phyloP scores from a whole-genome alignment of 2,797 vertebrate species.

The Xiphorhynchus erythropygius region DNA sequence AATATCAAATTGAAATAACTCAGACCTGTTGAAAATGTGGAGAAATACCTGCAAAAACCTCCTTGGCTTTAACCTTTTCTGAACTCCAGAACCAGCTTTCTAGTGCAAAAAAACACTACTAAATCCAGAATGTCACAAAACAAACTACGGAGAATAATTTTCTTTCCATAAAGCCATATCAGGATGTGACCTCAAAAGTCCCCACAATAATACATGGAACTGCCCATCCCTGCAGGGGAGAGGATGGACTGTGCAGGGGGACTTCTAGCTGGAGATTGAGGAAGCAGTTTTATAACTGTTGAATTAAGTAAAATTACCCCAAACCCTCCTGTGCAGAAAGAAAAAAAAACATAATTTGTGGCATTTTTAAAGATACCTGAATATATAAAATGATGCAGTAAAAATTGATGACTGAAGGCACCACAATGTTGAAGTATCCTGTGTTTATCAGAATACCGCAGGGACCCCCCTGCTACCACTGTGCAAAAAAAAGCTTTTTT shows the following conservation, averaged over 20 bases:
- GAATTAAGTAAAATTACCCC: neutral
- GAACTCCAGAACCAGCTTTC: neutral
- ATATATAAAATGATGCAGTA: neutral
- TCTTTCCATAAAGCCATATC: neutral
- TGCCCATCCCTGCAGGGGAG: neutral
- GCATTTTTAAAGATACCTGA: neutral
- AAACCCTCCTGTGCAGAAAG: neutral
- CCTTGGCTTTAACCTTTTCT: neutral
- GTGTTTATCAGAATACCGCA: neutral
- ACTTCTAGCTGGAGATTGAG: neutral
- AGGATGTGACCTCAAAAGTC: neutral
- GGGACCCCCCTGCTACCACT: neutral
- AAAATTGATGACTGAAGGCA: neutral
- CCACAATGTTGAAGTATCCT: rapidly evolving
- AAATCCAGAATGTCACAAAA: neutral
- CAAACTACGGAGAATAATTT: neutral
- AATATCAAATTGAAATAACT: neutral
- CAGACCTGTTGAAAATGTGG: neutral
- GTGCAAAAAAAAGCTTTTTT: neutral
- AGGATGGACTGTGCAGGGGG: neutral
- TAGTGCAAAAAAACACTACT: neutral
- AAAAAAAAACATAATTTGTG: too few species aligned
- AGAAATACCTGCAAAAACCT: neutral
- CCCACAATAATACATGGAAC: neutral
- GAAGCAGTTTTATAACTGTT: neutral